Conservation (phyloP, 2,797 vertebrate species). For the Sebastes matsubarae region DNA sequence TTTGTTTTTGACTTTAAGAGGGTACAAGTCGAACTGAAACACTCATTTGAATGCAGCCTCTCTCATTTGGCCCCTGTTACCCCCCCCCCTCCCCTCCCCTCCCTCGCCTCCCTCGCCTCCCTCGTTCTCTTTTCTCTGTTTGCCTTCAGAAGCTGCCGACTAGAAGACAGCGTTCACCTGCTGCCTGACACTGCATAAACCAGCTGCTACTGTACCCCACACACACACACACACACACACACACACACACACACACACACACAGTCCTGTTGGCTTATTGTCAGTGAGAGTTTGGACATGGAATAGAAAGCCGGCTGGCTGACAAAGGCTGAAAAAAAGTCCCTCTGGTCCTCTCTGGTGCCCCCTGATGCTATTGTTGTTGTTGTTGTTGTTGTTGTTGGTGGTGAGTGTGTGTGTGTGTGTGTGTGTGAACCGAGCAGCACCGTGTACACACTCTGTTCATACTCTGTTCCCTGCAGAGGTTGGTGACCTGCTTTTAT, state of each 20-base stretch:
- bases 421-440: conserved; percentile 16
- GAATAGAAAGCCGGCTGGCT: conserved; percentile 52
- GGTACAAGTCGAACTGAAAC: conserved; percentile 17
- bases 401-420: background rate
- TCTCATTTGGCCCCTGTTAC: conserved; percentile 53
- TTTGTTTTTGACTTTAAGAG: conserved; percentile 27
- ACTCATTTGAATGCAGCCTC: conserved; percentile 42
- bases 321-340: conserved; percentile 61
- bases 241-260: background rate
- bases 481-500: background rate
- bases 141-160: conserved; percentile 68
- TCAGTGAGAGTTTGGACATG: conserved; percentile 54
- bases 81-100: background rate
- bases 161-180: conserved; percentile 76
- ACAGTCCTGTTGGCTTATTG: conserved; percentile 58
- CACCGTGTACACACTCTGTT: background rate
- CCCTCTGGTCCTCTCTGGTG: conserved; percentile 58
- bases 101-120: background rate
- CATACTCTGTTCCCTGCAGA: background rate
- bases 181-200: conserved; percentile 71
- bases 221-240: too few relatives aligned
- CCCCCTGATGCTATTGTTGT: conserved; percentile 60
- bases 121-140: conserved; percentile 39
- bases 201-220: conserved; percentile 76
- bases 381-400: background rate